A percentile compares a stretch with the other conserved stretches of the same genome.
phyloP scores from a whole-genome alignment of 2,888 invertebrate species.

The Taphrorychus bicolor region DNA sequence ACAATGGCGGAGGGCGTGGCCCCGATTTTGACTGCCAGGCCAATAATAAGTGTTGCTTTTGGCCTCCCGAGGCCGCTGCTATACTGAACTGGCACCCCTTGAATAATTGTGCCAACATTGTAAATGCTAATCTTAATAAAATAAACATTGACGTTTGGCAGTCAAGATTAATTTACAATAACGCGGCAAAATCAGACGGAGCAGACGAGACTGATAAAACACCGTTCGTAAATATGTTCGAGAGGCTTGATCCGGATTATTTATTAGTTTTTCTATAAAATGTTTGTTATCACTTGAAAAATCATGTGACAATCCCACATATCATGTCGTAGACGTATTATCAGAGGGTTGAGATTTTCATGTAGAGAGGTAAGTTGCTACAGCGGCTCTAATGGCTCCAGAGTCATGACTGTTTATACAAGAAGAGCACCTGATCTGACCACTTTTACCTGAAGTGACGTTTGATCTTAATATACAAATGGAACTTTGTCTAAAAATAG shows the following conservation, averaged over 20 bases:
- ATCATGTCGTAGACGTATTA: no score
- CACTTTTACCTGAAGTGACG: no score
- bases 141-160: background rate
- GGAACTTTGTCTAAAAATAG: no score
- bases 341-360: no score
- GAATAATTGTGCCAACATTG: no score
- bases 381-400: no score
- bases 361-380: no score
- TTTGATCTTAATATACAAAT: no score
- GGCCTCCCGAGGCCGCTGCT: background rate
- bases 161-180: background rate
- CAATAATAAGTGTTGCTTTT: slow-evolving; percentile 17
- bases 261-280: background rate
- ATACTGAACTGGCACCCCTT: no score
- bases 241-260: background rate
- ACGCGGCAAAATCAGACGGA: background rate
- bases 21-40: slow-evolving; percentile 8
- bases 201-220: background rate
- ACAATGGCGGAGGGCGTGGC: slow-evolving; percentile 25
- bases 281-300: background rate
- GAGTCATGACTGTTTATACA: no score
- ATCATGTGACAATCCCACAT: background rate
- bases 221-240: background rate
- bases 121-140: background rate
- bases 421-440: no score